Conservation (phyloP, 2,113 vertebrate genomes). For the Stigmatopora nigra region DNA sequence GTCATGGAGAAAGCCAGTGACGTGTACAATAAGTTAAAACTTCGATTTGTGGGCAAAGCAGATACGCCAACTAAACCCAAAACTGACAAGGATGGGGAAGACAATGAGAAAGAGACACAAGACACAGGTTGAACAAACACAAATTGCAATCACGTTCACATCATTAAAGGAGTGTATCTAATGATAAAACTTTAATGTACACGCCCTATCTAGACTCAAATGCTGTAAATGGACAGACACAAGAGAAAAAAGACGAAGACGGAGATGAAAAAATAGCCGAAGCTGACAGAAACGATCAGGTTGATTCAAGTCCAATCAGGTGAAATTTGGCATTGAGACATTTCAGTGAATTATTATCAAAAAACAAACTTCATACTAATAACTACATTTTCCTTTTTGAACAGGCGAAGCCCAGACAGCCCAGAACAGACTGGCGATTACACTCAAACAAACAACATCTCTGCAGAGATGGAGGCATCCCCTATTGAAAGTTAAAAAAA, state of each 20-base stretch:
- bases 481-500: conserved; percentile 63
- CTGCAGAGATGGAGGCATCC: conserved; percentile 50
- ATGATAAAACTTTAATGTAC: background rate
- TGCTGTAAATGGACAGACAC: conserved; percentile 83
- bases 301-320: conserved; percentile 60
- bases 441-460: conserved; percentile 44
- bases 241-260: conserved; percentile 68
- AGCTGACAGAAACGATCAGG: conserved; percentile 51
- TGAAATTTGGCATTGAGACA: conserved; percentile 20
- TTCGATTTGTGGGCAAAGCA: conserved; percentile 81
- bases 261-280: conserved; percentile 37
- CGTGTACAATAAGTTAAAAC: conserved; percentile 91
- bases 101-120: conserved; percentile 58
- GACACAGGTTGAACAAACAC: conserved; percentile 53
- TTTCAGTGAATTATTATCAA: background rate
- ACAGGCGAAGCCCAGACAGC: conserved; percentile 58
- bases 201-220: conserved; percentile 60
- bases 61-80: conserved; percentile 74
- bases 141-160: background rate
- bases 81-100: conserved; percentile 63
- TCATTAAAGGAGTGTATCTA: background rate
- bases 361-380: background rate
- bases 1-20: conserved; percentile 93
- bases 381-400: background rate
- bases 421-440: conserved; percentile 41